Evolutionary conservation across 2,113 vertebrate species (phyloP), one percentile per base, ranked within the genome.

Genomic region (Ceyx melanurus): DNA sequence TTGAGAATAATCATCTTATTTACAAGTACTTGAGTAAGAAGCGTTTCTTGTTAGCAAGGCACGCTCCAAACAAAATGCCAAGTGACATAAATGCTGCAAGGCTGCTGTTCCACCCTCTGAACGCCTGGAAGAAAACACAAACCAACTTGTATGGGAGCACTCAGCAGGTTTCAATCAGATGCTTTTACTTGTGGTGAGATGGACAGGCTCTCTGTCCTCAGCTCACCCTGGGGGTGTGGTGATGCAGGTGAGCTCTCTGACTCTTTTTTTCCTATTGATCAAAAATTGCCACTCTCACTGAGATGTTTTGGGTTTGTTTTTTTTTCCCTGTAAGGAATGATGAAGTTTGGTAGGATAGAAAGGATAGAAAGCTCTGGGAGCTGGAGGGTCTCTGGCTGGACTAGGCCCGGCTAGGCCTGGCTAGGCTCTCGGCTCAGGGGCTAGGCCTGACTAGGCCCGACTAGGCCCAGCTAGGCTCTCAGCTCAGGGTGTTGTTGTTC

Each of bases 1-100:
- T 95, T 92, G 87, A 77, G 72, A 91, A 88, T 79, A 92, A 80
- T 92, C 51, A 82, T 89, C 61, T 68, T 91, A 89, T 89, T 93
- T 96, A 88, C 75, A 88, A 85, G 66, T 92, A 88, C 61, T 78
- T n/a, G 20, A 67, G 57, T 67, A 65, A 88, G 84, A 89, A 86
- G 57, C 48, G 74, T 92, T 96, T 90, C 46, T 19, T 60, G 81
- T 91, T 93, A 82, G 51, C 7, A 21, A 85, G 43, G 51, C 72
- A 54, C 7, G 13, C 65, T 77, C 40, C 45, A 78, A 78, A 92
- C 72, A 88, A 95, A 93, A 92, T 71, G 67, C 53, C 35, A 21
- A 91, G 68, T 86, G 75, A 81, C 75, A 68, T 78, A 93, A 94
- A 89, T 42, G n/a, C 75, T 89, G 28, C 48, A 80, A 74, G 58